Evolutionary conservation across 2,888 invertebrate species (phyloP), one percentile per base, ranked within the genome.

Genomic region (Sthenelais limicola): DNA sequence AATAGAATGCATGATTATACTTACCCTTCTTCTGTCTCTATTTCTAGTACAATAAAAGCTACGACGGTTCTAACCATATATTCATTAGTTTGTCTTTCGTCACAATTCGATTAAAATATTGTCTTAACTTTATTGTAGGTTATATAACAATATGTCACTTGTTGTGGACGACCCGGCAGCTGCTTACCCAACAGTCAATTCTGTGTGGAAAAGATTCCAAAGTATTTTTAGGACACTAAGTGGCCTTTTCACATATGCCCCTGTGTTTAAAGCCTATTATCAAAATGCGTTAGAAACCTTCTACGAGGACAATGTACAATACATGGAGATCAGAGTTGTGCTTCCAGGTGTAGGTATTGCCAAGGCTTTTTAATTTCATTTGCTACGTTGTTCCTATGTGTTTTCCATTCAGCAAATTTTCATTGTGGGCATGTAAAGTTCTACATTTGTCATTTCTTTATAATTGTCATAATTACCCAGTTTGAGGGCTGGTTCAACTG

Each of bases 301-400:
- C 67, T 70, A 76, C 26, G 75, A 78, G 3, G 86, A 86, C 75
- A 84, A 83, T 76, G 85, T 86, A 0, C 84, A 85, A 76, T 86
- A 85, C 72, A 49, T 84, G 3, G 86, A 86, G 76, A 72, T 84
- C 15, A 74, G 86, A 43, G 79, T 76, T 21, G 71, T 84, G 0
- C 58, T 86, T 9, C 72, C 77, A 15, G 72, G 74, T 75, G 85
- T 85, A 70, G 75, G 78, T 76, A 26, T 4, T 26, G 30, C 24
- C n/a, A n/a, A n/a, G n/a, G n/a, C n/a, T n/a, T n/a, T n/a, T n/a
- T n/a, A n/a, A n/a, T n/a, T n/a, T n/a, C n/a, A n/a, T n/a, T n/a
- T n/a, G n/a, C n/a, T n/a, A n/a, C n/a, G n/a, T n/a, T n/a, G n/a
- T n/a, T n/a, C n/a, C n/a, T n/a, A n/a, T n/a, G n/a, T n/a, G n/a